Percentiles rank a stretch among this genome's conserved stretches.
Conservation (phyloP, 2,113 vertebrate species). For the Corydoras maculifer region DNA sequence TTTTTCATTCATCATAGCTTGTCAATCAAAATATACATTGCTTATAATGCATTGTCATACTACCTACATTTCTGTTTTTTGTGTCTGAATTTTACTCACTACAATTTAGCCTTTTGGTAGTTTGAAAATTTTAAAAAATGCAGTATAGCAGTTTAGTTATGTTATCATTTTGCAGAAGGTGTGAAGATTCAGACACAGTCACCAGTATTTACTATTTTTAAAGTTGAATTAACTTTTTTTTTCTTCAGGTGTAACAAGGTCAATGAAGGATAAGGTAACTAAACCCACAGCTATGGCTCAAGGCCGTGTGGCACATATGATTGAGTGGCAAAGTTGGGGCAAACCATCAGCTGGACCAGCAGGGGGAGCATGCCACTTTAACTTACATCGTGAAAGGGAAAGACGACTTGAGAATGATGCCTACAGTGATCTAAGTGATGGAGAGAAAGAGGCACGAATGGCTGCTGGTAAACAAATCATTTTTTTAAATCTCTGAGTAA, state of each 20-base stretch:
- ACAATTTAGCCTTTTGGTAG: too few relatives aligned
- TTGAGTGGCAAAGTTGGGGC: conserved; percentile 98
- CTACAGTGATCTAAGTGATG: conserved; percentile 92
- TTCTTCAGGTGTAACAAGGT: conserved; percentile 77
- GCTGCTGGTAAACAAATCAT: conserved; percentile 73
- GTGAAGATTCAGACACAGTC: too few relatives aligned
- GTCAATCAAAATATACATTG: too few relatives aligned
- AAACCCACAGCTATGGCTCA: conserved; percentile 97
- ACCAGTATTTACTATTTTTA: too few relatives aligned
- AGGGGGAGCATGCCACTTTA: conserved; percentile 60
- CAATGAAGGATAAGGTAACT: conserved; percentile 97
- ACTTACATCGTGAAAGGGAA: conserved; percentile 77
- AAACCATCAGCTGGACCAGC: conserved; percentile 63
- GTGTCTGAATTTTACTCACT: too few relatives aligned
- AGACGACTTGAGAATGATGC: conserved; percentile 83
- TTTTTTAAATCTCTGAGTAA: too few relatives aligned
- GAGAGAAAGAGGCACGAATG: conserved; percentile 95
- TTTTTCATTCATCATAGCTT: too few relatives aligned
- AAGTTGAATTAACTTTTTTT: background rate
- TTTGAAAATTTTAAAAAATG: too few relatives aligned
- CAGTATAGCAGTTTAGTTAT: too few relatives aligned
- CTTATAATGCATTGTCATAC: too few relatives aligned
- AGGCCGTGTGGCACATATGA: conserved; percentile 95
- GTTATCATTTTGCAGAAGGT: too few relatives aligned
- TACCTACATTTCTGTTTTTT: too few relatives aligned